Evolutionary conservation across 2,797 vertebrate species (phyloP).

Genomic region (Eupleurogrammus muticus): DNA sequence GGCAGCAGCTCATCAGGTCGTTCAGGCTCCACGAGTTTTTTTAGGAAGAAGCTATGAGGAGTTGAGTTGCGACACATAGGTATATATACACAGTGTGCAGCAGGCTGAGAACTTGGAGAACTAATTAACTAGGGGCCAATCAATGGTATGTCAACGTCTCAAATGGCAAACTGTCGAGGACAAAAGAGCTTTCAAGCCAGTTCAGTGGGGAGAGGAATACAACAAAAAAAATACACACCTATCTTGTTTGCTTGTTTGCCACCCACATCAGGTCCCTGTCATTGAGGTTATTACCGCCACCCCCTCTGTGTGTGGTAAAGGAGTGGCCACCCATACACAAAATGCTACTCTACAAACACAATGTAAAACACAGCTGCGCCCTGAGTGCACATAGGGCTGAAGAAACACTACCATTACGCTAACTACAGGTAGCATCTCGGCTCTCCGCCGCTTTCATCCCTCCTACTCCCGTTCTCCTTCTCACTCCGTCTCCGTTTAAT

Average conservation of each 20-base stretch:
- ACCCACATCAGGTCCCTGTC: constrained; percentile 61
- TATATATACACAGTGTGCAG: constrained; percentile 22
- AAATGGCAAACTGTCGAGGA: constrained; percentile 58
- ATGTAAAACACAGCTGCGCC: constrained; percentile 51
- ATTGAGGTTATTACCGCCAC: constrained; percentile 45
- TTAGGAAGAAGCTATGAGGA: constrained; percentile 21
- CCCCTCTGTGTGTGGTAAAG: constrained; percentile 55
- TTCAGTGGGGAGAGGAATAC: constrained; percentile 25
- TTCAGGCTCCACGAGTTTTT: constrained; percentile 6
- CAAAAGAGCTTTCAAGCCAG: constrained; percentile 59
- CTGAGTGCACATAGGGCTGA: constrained; percentile 50
- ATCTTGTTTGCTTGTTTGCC: constrained; percentile 57
- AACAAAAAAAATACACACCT: constrained; percentile 48
- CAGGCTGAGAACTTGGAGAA: constrained; percentile 48
- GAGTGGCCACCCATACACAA: constrained; percentile 72
- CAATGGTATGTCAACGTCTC: constrained; percentile 56
- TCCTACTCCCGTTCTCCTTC: constrained; percentile 59
- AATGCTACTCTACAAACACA: constrained; percentile 52
- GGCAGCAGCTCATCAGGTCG: not conserved
- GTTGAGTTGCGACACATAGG: constrained; percentile 22
- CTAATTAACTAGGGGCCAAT: constrained; percentile 66
- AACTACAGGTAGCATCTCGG: constrained; percentile 74
- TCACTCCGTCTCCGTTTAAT: constrained; percentile 71
- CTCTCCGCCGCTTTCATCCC: constrained; percentile 56
- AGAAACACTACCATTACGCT: constrained; percentile 74